Evolutionary conservation across 2,888 invertebrate genomes (phyloP).

Genomic region (Nephrocerus scutellatus): DNA sequence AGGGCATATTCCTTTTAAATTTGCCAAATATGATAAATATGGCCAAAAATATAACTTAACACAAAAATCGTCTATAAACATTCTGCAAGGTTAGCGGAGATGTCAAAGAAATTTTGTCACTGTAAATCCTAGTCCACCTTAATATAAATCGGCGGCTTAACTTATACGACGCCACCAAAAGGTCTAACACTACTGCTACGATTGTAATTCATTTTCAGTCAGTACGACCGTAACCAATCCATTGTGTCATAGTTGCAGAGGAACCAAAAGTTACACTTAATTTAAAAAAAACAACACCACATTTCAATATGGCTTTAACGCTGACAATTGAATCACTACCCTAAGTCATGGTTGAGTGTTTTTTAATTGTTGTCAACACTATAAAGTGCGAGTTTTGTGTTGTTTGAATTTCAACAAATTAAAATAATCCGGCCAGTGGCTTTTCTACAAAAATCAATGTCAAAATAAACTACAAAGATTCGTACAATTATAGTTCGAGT

Average conservation of each 20-base stretch:
- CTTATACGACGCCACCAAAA: too few species aligned
- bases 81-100: conserved; percentile 18
- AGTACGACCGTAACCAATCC: too few species aligned
- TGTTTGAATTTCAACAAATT: conserved; percentile 16
- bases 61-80: conserved; percentile 41
- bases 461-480: too few species aligned
- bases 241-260: too few species aligned
- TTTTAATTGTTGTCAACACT: conserved; percentile 10
- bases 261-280: too few species aligned
- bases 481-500: too few species aligned
- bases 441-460: conserved; percentile 16
- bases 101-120: too few species aligned
- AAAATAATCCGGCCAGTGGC: conserved; percentile 29
- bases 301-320: conserved; percentile 11
- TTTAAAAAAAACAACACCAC: neutral
- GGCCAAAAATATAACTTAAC: conserved; percentile 45
- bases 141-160: too few species aligned
- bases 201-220: too few species aligned
- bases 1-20: conserved; percentile 43
- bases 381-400: conserved; percentile 12
- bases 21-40: conserved; percentile 42
- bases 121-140: too few species aligned
- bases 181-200: too few species aligned
- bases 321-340: too few species aligned
- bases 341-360: conserved; percentile 20